Evolutionary conservation across 2,888 invertebrate genomes (phyloP).

Genomic region (Dicranocentrus wangi): DNA sequence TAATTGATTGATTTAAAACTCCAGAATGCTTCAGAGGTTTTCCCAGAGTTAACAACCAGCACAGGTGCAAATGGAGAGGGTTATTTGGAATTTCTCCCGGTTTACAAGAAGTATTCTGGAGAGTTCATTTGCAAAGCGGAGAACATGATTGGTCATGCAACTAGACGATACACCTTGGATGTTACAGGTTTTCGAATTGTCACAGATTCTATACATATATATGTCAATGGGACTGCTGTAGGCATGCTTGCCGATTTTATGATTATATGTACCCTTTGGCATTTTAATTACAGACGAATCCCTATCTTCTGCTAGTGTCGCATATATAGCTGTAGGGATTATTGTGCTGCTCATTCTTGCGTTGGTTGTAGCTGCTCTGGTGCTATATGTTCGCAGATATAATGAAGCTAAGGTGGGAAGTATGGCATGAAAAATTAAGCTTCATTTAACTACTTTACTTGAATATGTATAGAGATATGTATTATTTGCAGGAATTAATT

Average conservation of each 20-base stretch:
- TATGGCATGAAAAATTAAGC: background rate
- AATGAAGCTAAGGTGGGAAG: conserved; percentile 37
- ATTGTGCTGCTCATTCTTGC: conserved; percentile 29
- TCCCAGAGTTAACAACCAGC: background rate
- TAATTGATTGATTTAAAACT: background rate
- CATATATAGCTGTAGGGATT: conserved; percentile 10
- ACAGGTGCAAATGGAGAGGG: conserved; percentile 39
- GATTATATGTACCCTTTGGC: background rate
- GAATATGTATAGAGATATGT: background rate
- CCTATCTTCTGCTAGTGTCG: conserved; percentile 4
- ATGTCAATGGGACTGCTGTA: too few relatives aligned
- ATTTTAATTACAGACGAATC: conserved; percentile 26
- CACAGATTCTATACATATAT: background rate
- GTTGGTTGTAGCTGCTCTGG: background rate
- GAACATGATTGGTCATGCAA: conserved; percentile 6
- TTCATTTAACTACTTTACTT: too few relatives aligned
- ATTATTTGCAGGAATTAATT: conserved; percentile 24
- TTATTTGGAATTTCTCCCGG: conserved; percentile 30
- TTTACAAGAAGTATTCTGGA: conserved; percentile 16
- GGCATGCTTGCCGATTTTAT: background rate
- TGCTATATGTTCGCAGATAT: conserved; percentile 30
- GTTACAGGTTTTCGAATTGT: background rate
- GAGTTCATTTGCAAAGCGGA: conserved; percentile 13
- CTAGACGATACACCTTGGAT: background rate
- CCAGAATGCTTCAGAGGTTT: conserved; percentile 1